These are phyloP conservation scores for Poecile atricapillus DNA, from an alignment of 2,113 vertebrate species.

Conservation along the genomic window DNA sequence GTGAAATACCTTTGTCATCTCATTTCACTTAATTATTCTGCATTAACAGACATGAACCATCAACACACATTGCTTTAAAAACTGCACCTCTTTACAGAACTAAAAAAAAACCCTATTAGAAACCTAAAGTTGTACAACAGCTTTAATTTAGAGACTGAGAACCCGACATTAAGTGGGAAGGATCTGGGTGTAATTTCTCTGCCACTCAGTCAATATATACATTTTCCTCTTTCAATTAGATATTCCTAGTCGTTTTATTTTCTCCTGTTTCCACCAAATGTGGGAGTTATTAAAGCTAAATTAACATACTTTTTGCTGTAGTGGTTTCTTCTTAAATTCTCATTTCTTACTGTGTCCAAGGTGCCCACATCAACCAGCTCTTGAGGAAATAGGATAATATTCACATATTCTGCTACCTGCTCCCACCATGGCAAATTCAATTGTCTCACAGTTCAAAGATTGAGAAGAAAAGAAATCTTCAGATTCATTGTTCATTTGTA, in stretches of 20 bases:
- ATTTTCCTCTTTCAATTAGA: not conserved
- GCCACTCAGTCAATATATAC: not conserved
- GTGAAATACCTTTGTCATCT: not conserved
- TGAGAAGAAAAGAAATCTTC: constrained; percentile 15
- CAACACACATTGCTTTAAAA: not conserved
- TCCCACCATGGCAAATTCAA: not conserved
- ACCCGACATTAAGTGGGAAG: not conserved
- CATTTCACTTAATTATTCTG: not conserved
- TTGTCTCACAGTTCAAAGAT: not conserved
- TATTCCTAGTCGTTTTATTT: not conserved
- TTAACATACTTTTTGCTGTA: not conserved
- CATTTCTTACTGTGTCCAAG: not conserved
- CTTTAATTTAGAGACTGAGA: not conserved
- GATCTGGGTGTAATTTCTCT: not conserved
- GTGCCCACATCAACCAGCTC: not conserved
- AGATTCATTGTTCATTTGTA: not conserved
- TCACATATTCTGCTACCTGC: not conserved
- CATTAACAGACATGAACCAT: not conserved
- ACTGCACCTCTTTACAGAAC: not conserved
- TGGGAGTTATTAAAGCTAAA: not conserved
- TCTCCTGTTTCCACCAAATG: not conserved
- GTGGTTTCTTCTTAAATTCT: not conserved
- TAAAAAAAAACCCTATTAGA: not conserved
- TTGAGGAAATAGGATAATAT: not conserved
- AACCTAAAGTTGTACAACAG: not conserved